Conservation (phyloP, 2,113 vertebrate genomes). For the human region DNA sequence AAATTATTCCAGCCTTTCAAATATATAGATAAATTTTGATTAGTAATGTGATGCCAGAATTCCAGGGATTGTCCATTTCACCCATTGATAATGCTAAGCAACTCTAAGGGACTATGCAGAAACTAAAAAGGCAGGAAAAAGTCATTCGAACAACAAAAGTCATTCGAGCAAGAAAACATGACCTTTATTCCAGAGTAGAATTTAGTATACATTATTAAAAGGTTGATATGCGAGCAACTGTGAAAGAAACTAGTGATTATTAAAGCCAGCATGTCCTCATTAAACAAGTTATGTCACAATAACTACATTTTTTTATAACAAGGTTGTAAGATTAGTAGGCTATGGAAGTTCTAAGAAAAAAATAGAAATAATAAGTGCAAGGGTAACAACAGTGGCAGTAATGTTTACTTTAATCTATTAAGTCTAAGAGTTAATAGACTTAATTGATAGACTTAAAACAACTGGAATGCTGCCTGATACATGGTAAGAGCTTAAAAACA, state of each 20-base stretch:
- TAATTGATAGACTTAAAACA: neutral
- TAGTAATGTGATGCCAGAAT: neutral
- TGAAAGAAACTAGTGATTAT: neutral
- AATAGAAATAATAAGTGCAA: conserved; percentile 16
- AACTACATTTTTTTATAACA: neutral
- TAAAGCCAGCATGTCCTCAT: neutral
- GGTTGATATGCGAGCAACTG: neutral
- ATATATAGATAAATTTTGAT: neutral
- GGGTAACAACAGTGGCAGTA: neutral
- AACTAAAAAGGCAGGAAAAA: neutral
- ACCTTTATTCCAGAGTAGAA: neutral
- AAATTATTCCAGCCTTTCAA: neutral
- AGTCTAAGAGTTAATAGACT: too few relatives aligned
- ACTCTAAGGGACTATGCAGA: neutral
- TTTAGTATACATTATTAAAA: conserved; percentile 5
- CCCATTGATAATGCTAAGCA: neutral
- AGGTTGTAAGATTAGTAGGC: neutral
- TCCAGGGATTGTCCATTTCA: neutral
- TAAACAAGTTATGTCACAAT: conserved; percentile 17
- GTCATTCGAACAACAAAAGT: neutral
- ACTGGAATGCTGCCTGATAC: neutral
- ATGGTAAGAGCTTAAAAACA: neutral
- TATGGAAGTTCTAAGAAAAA: neutral
- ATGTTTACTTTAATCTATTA: neutral
- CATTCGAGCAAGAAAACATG: neutral